Evolutionary conservation across 2,888 invertebrate genomes (phyloP).

Genomic region (Pseudanteris insignis): DNA sequence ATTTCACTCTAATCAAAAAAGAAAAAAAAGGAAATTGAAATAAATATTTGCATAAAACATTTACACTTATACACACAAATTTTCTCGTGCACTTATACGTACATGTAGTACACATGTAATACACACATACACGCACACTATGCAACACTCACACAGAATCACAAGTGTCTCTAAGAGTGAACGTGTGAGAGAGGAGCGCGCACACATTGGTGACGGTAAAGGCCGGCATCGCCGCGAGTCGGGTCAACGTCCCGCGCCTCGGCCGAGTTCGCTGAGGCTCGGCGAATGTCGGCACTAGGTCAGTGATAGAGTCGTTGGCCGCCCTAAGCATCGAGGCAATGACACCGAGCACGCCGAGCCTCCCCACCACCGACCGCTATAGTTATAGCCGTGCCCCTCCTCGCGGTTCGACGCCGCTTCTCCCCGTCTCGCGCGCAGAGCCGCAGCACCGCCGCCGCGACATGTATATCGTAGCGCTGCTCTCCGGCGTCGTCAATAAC

Average conservation of each 20-base stretch:
- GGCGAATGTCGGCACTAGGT: conserved; percentile 65
- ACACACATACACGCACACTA: too few species aligned
- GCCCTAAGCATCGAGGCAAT: conserved; percentile 67
- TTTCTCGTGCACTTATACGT: background rate
- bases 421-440: conserved; percentile 40
- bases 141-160: too few species aligned
- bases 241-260: conserved; percentile 59
- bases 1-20: too few species aligned
- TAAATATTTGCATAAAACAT: too few species aligned
- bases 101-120: too few species aligned
- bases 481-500: conserved; percentile 34
- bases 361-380: conserved; percentile 38
- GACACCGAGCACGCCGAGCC: conserved; percentile 62
- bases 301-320: conserved; percentile 68
- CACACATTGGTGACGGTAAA: conserved; percentile 48
- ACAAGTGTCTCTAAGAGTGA: too few species aligned
- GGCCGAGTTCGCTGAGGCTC: conserved; percentile 52
- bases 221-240: conserved; percentile 53
- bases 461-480: conserved; percentile 25
- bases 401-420: conserved; percentile 40
- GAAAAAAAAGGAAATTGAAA: too few species aligned
- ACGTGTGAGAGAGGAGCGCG: conserved; percentile 12
- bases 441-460: conserved; percentile 4
- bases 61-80: too few species aligned
- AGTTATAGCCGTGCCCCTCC: conserved; percentile 28